Base-by-base conservation (phyloP, 1,140 invertebrate species). In the Atopsyche davidsoni region DNA sequence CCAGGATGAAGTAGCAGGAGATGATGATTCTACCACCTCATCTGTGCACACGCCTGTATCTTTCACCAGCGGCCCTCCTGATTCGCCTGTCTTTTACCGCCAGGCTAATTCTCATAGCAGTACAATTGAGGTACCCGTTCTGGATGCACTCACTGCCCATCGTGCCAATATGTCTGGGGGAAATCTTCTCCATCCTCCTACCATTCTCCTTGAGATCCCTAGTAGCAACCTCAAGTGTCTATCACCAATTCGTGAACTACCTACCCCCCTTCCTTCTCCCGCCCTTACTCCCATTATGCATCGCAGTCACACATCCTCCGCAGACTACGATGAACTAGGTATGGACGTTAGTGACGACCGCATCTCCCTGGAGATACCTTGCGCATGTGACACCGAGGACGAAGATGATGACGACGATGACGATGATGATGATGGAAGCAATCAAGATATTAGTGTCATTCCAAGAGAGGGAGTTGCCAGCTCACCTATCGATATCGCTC, bases 151-250 rank as follows among this genome's bases (percentile, higher is more conserved):
- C 3, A 82, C 72, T 53, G 76, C 77, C n/a, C 78, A 82, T 52
- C 79, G 78, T 56, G 71, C 70, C 4, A 62, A 68, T 10, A 62
- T 66, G 16, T 67, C 66, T 18, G 72, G 75, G 40, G 70, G 70
- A 54, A 82, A 79, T 59, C 65, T 79, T 2, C 67, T 80, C 18
- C 79, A 81, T 65, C 81, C 81, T 18, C 81, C 82, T 10, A 79
- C 79, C 19, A 85, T 86, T 51, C 71, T 85, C 10, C 69, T 86
- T 22, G 84, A 87, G 73, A 80, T 85, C 46, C 83, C 84, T 4
- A 77, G 75, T 57, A 70, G 72, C 61, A 82, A 82, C 25, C 82
- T 80, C 58, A 82, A 82, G 63, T 85, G 83, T 64, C 71, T 87
- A 41, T 86, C 83, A 22, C 82, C 84, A 0, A 85, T 86, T 47